Conservation (phyloP, 2,888 invertebrate species). For the Idaea aversata region DNA sequence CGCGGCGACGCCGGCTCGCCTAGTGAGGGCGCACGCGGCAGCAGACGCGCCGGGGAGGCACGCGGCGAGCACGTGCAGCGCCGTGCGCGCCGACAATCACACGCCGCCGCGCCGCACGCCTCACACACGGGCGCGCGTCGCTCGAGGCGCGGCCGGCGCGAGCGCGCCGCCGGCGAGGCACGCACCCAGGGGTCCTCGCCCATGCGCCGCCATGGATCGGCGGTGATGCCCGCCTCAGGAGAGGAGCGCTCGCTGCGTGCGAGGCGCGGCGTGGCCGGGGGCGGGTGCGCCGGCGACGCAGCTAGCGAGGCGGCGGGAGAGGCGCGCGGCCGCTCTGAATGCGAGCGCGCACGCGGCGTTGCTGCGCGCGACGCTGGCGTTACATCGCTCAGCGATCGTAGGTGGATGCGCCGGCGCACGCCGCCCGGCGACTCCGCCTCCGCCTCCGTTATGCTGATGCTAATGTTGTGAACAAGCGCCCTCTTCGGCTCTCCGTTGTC, state of each 20-base stretch:
- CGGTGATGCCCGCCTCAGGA: slow-evolving; percentile 48
- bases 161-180: too few species aligned
- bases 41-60: slow-evolving; percentile 36
- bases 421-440: slow-evolving; percentile 63
- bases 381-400: slow-evolving; percentile 73
- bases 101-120: slow-evolving; percentile 45
- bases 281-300: slow-evolving; percentile 39
- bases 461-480: slow-evolving; percentile 55
- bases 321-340: slow-evolving; percentile 64
- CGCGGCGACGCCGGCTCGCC: slow-evolving; percentile 54
- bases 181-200: slow-evolving; percentile 31
- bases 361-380: slow-evolving; percentile 63
- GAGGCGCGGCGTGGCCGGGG: slow-evolving; percentile 38
- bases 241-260: slow-evolving; percentile 44
- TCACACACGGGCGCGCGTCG: slow-evolving; percentile 49
- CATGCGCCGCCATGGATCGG: slow-evolving; percentile 41
- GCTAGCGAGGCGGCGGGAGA: slow-evolving; percentile 44
- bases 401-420: slow-evolving; percentile 66
- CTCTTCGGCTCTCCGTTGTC: slow-evolving; percentile 34
- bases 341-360: slow-evolving; percentile 62
- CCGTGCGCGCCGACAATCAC: slow-evolving; percentile 31
- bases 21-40: slow-evolving; percentile 29
- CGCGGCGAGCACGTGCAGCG: slow-evolving; percentile 48
- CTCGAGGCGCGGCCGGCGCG: slow-evolving; percentile 48
- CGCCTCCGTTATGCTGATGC: slow-evolving; percentile 70